Conservation (phyloP, 2,797 vertebrate genomes). For the Acanthiza pusilla region DNA sequence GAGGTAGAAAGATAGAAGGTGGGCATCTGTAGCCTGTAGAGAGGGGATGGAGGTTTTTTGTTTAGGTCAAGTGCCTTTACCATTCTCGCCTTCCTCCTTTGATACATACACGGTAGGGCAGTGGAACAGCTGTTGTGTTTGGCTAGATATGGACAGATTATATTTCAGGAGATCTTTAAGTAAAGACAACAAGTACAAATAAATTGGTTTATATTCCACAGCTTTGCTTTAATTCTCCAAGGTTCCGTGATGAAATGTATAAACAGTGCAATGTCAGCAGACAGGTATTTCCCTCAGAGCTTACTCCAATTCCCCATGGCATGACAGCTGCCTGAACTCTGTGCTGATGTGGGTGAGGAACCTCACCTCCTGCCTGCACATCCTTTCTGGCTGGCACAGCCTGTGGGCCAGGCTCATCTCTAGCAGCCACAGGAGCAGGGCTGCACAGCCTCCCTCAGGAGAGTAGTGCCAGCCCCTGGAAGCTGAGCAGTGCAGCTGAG, state of each 20-base stretch:
- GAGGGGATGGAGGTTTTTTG: neutral
- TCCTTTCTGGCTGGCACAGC: neutral
- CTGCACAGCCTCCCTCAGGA: neutral
- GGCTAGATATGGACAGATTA: neutral
- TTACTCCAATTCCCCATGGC: neutral
- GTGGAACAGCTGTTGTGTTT: neutral
- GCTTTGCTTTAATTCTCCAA: slow-evolving; percentile 37
- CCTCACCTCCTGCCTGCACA: neutral
- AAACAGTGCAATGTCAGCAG: slow-evolving; percentile 10
- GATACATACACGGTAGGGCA: neutral
- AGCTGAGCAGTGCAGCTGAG: neutral
- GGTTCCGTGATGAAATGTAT: neutral
- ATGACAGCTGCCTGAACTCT: neutral
- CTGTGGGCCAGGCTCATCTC: neutral
- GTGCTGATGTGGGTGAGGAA: neutral
- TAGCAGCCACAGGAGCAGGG: neutral
- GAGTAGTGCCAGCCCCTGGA: neutral
- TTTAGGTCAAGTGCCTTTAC: neutral
- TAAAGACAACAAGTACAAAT: slow-evolving; percentile 9
- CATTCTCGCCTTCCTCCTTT: neutral
- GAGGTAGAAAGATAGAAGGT: neutral
- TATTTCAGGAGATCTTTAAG: slow-evolving; percentile 17
- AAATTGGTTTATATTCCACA: neutral
- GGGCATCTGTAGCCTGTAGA: neutral
- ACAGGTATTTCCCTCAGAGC: neutral